Evolutionary conservation across 1,140 invertebrate genomes (phyloP), one percentile per base, ranked within the genome.

Genomic region (Micrasema minimum): DNA sequence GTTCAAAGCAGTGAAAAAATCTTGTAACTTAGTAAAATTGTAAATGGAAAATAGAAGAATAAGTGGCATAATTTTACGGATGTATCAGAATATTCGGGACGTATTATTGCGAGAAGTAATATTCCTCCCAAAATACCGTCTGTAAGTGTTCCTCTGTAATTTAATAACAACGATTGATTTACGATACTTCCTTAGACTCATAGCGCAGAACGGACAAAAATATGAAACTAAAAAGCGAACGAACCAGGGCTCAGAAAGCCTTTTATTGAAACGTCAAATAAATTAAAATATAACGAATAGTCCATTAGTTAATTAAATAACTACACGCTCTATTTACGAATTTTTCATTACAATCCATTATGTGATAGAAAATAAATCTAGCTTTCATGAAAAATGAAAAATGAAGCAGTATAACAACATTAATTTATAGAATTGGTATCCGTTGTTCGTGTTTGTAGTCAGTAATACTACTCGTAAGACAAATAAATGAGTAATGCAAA

Each of bases 281-380:
- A 61, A 38, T 61, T 61, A 61, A 61, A 61, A 43, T 61, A 61
- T 61, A 61, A 61, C 57, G 57, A 61, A 61, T 38, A 61, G 57
- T 41, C 57, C 57, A 61, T 61, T 61, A 61, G 57, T 61, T 61
- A 61, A 61, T 61, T 61, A 61, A 61, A 61, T 61, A 59, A 43
- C 57, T 41, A 41, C 57, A 61, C 57, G 35, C 57, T 61, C 57
- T 61, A 61, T 61, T 61, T 61, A 61, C 57, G 35, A 61, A 61
- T 61, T 41, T 61, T 61, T 61, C 57, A 61, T 61, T 41, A 61
- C 35, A 20, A 61, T 61, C 57, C 57, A 61, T 61, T 61, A 61
- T 61, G 57, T 61, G 57, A 61, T 61, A 61, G 57, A 61, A 61
- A 41, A 61, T 61, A 61, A 61, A 61, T 61, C 57, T 61, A 61